A percentile compares a stretch with the other conserved stretches of the same genome.
Evolutionary conservation across 2,797 vertebrate genomes (phyloP).

Genomic region (Falco cherrug): DNA sequence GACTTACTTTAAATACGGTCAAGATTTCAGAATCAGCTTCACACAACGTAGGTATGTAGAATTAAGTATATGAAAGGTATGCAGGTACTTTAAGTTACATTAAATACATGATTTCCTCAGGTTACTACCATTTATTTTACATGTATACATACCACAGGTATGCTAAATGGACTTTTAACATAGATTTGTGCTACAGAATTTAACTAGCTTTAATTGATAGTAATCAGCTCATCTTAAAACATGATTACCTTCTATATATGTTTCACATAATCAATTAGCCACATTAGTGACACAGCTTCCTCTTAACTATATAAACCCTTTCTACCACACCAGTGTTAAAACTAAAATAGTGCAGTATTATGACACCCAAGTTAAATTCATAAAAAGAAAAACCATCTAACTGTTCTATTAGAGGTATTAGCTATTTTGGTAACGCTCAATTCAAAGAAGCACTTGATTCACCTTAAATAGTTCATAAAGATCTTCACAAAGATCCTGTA

Average conservation of each 20-base stretch:
- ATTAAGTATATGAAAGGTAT: neutral
- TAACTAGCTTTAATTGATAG: neutral
- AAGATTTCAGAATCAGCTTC: neutral
- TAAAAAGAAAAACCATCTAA: neutral
- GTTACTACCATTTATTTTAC: neutral
- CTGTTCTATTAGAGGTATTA: neutral
- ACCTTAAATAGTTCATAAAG: conserved; percentile 97
- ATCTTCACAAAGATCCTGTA: conserved; percentile 98
- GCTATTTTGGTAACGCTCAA: neutral
- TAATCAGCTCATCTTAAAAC: too few relatives aligned
- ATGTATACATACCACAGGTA: neutral
- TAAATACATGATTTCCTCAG: neutral
- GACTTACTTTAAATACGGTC: neutral
- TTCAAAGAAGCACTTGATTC: neutral
- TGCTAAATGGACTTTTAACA: neutral
- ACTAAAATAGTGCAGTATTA: neutral
- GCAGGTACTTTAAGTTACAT: neutral
- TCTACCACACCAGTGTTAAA: neutral
- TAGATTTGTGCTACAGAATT: neutral
- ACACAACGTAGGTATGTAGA: neutral
- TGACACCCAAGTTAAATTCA: neutral
- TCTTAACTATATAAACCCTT: neutral
- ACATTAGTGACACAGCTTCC: neutral
- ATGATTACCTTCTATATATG: too few relatives aligned
- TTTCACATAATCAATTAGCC: neutral